Evolutionary conservation across 2,113 vertebrate species (phyloP), one percentile per base, ranked within the genome.

Genomic region (Protobothrops flavoviridis): DNA sequence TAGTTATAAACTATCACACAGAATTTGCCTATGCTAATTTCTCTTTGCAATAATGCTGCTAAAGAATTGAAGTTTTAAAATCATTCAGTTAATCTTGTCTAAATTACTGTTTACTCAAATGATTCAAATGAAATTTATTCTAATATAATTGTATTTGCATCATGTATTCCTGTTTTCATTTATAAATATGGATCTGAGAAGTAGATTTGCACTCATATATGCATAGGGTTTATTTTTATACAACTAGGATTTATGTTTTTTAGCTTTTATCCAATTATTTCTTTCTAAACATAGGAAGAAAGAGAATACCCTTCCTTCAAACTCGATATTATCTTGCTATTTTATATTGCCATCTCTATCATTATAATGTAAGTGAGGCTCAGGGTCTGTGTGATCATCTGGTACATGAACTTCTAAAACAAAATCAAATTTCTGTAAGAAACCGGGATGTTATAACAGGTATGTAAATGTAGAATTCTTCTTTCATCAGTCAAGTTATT

Each of bases 331-430:
- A 98, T 94, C 98, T 99, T 96, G 98, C 99, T 39, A 97, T 99
- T 57, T 96, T 99, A 5, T 99, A 99, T 95, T 98, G 98, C 87
- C 97, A 98, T 64, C 95, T 99, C 2, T 99, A 98, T 95, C 97
- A 97, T 53, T 99, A 99, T 94, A 98, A 97, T 15, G 94, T 99
- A 29, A 97, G 97, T 93, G 98, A 99, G 91, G 99, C 99, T 86
- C 99, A 99, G 96, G 98, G 98, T 61, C 96, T 99, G 12, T 99
- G 98, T 90, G 99, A 99, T 97, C 97, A 98, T 95, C 97, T 99
- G 95, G 98, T 98, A 33, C 96, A 93, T 87, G 96, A 98, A 89
- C 95, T 99, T 88, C 97, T 99, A 61, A 97, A 95, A 52, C 96
- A 95, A 55, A 96, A 97, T 4, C 96, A 95, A 39, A 94, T 98